Conservation (phyloP, 2,797 vertebrate species). For the Tolypeutes matacus region DNA sequence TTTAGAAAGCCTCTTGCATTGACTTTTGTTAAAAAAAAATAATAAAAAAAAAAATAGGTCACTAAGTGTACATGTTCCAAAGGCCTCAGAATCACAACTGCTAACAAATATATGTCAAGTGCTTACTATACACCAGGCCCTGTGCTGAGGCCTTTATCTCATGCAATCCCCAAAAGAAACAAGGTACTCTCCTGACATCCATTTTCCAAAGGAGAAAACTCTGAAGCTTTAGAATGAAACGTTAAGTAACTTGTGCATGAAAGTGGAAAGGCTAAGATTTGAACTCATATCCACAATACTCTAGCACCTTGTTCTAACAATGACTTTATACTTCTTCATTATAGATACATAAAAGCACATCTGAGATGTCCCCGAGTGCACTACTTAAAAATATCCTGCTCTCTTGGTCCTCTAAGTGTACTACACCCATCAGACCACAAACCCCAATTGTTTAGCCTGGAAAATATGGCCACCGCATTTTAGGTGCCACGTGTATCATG, state of each 20-base stretch:
- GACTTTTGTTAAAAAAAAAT: background rate
- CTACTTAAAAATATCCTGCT: conserved; percentile 5
- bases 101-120: background rate
- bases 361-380: background rate
- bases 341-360: background rate
- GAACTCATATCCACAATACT: background rate
- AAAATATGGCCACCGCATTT: background rate
- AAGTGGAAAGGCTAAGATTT: background rate
- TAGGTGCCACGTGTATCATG: background rate
- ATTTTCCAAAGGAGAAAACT: conserved; percentile 42
- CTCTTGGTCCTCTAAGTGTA: background rate
- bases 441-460: background rate
- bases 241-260: background rate
- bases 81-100: background rate
- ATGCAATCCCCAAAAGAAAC: conserved; percentile 16
- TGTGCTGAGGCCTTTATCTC: background rate
- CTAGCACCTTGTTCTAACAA: background rate
- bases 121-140: background rate
- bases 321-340: background rate
- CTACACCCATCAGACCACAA: background rate
- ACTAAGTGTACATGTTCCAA: conserved; percentile 35
- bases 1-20: conserved; percentile 15
- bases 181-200: background rate
- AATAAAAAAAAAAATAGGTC: background rate
- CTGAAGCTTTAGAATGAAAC: background rate